phyloP scores from a whole-genome alignment of 2,113 vertebrate genomes.

The Tympanuchus pallidicinctus region DNA sequence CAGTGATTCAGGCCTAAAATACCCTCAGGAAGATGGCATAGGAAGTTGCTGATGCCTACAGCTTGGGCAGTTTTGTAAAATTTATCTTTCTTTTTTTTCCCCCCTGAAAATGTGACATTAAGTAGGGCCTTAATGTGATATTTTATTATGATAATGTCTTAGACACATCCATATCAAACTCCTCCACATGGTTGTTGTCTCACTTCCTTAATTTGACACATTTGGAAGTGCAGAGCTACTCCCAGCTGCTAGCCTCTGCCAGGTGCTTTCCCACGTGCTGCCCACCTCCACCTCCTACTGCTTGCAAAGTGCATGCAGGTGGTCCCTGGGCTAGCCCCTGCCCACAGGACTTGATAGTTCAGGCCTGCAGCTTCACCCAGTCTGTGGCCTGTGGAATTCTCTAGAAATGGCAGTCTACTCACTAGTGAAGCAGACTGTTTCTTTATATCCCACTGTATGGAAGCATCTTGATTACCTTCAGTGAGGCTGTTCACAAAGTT shows the following conservation, averaged over 20 bases:
- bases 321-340: neutral
- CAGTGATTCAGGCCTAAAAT: neutral
- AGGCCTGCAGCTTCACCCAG: neutral
- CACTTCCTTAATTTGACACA: neutral
- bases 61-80: neutral
- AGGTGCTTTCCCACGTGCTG: neutral
- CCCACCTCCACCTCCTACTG: neutral
- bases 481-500: neutral
- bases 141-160: neutral
- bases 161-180: neutral
- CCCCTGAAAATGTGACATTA: neutral
- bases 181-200: neutral
- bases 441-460: neutral
- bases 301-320: neutral
- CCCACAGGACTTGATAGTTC: too few species aligned
- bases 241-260: fast-evolving
- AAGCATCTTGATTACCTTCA: neutral
- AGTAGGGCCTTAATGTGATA: neutral
- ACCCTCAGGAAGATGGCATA: neutral
- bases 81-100: neutral
- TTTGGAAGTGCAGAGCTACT: neutral
- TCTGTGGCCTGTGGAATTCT: fast-evolving
- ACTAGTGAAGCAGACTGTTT: neutral
- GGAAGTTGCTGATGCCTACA: fast-evolving
- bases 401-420: neutral